phyloP scores from a whole-genome alignment of 2,113 vertebrate species.

The Mungos mungo region DNA sequence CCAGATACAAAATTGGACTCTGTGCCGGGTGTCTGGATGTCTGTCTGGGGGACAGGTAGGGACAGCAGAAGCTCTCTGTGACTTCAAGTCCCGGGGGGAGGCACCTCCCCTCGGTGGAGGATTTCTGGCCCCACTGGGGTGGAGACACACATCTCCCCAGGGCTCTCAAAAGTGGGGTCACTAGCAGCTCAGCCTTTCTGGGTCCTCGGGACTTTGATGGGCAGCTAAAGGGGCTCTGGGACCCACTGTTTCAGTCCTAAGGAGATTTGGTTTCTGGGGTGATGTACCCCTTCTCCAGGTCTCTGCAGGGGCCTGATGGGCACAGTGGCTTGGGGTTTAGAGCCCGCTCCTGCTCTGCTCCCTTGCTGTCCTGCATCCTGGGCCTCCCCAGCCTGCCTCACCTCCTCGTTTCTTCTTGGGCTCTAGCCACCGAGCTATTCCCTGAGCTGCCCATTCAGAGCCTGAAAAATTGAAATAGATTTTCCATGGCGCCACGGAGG shows the following conservation, averaged over 20 bases:
- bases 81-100: background rate
- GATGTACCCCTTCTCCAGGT: background rate
- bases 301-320: background rate
- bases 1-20: background rate
- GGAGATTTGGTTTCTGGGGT: background rate
- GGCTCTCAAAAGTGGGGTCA: background rate
- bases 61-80: background rate
- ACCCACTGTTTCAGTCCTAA: background rate
- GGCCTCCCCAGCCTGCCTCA: no score
- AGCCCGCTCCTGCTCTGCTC: background rate
- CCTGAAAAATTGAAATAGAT: slow-evolving; percentile 48
- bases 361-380: no score
- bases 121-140: background rate
- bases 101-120: background rate
- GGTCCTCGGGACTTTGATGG: background rate
- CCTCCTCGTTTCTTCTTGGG: background rate
- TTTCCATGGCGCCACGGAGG: background rate
- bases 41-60: background rate
- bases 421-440: background rate
- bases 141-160: no score
- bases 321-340: background rate
- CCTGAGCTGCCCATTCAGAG: background rate
- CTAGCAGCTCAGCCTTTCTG: background rate
- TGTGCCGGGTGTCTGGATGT: background rate
- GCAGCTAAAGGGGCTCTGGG: accelerated